phyloP scores from a whole-genome alignment of 1,140 invertebrate genomes.

The Chrysoperla carnea region DNA sequence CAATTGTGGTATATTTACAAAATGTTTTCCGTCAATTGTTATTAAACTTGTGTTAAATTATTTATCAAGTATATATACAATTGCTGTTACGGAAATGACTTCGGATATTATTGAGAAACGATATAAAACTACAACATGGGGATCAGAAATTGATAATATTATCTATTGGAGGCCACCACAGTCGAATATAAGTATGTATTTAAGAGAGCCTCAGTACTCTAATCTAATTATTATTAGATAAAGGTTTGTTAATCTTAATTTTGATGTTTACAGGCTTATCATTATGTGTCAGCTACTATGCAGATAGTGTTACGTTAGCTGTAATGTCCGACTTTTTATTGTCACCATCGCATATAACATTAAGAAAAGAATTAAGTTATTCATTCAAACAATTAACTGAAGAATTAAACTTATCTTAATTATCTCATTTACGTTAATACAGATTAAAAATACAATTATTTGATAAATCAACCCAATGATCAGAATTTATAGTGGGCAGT shows the following conservation, averaged over 20 bases:
- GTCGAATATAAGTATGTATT: constrained; percentile 54
- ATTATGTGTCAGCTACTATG: constrained; percentile 54
- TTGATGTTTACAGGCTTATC: constrained; percentile 40
- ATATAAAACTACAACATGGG: constrained; percentile 34
- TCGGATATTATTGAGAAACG: constrained; percentile 21
- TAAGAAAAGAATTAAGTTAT: constrained; percentile 27
- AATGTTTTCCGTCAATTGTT: constrained; percentile 43
- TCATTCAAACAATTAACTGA: constrained; percentile 27
- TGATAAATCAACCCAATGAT: no score
- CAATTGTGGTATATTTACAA: constrained; percentile 42
- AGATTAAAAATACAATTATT: no score
- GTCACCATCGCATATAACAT: constrained; percentile 33
- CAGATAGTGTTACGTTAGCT: constrained; percentile 41
- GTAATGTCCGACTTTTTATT: constrained; percentile 60
- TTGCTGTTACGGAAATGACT: constrained; percentile 51
- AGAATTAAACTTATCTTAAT: no score
- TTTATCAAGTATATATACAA: constrained; percentile 48
- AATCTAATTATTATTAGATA: no score
- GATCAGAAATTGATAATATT: constrained; percentile 43
- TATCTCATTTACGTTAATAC: no score
- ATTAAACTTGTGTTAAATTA: constrained; percentile 48
- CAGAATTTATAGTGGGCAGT: no score
- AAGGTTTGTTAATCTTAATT: no score
- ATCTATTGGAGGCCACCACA: constrained; percentile 66
- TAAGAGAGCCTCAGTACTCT: no score